A percentile compares a stretch with the other conserved stretches of the same genome.
phyloP scores from a whole-genome alignment of 2,888 invertebrate genomes.

The Trissolcus japonicus region DNA sequence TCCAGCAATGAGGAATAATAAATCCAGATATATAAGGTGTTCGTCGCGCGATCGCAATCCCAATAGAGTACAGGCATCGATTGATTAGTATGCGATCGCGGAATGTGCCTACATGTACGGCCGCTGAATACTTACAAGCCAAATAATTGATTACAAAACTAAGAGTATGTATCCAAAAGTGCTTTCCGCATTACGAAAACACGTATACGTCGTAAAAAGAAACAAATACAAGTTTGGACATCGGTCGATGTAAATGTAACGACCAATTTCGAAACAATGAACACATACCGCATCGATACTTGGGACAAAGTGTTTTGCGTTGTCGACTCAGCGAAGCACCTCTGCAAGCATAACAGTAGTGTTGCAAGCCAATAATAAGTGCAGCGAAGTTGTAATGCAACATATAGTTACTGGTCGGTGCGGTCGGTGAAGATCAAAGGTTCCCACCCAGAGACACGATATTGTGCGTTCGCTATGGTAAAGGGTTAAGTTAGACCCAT shows the following conservation, averaged over 20 bases:
- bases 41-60: neutral
- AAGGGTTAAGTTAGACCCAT: constrained; percentile 68
- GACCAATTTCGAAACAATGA: constrained; percentile 53
- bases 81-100: constrained; percentile 38
- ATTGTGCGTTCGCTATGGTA: constrained; percentile 64
- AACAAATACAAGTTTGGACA: constrained; percentile 20
- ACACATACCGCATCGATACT: constrained; percentile 19
- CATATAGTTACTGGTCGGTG: constrained; percentile 70
- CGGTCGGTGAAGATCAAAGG: constrained; percentile 74
- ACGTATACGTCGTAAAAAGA: constrained; percentile 37
- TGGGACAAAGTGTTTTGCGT: constrained; percentile 30
- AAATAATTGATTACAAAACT: constrained; percentile 32
- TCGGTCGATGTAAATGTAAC: constrained; percentile 40
- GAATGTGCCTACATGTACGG: constrained; percentile 37
- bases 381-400: constrained; percentile 71
- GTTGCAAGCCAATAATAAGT: constrained; percentile 69
- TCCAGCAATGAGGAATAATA: constrained; percentile 3
- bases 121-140: constrained; percentile 38
- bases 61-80: constrained; percentile 17
- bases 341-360: constrained; percentile 66
- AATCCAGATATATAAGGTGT: neutral
- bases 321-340: constrained; percentile 60
- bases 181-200: constrained; percentile 34
- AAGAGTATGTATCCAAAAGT: constrained; percentile 12
- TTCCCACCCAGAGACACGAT: constrained; percentile 59